Base-by-base conservation (phyloP, 1,140 invertebrate genomes). In the Pseudomyrmex cubaensis region DNA sequence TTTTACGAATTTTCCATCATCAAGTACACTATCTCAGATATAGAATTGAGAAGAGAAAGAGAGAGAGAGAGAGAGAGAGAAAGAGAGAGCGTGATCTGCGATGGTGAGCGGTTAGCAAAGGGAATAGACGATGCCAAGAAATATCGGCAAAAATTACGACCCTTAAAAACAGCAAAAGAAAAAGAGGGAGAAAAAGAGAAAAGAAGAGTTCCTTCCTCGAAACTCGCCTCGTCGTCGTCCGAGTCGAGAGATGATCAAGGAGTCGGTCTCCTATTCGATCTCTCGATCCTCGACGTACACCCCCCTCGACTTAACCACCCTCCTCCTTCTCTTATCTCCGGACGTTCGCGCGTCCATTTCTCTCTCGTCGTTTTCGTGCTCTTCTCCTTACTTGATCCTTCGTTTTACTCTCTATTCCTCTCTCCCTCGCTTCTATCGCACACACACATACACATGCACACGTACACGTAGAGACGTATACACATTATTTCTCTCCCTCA, bases 201-300 rank as follows among this genome's bases (percentile, higher is more conserved):
- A 35, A 35, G 35, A 15, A 46, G 20, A 54, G 62, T 46, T 78
- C 17, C 54, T 80, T 57, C 44, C 62, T 77, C 52, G 35, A 35
- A 13, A 20, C 35, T 78, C 35, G 20, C 54, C 20, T 59, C n/a
- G 2, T 80, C 54, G 44, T 50, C 12, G 13, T 17, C 50, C 12
- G 35, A 46, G 61, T 78, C 75, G 76, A 59, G 69, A 73, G 50
- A 67, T 66, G 83, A 85, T 82, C 77, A 59, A 44, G 61, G 15
- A 12, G 22, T 13, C 62, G 22, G 50, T 15, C 48, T 50, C 52
- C 73, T 17, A 48, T 67, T 87, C 82, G 87, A 88, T 87, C 83
- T 72, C 83, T 88, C 82, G 86, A 88, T 87, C 76, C 46, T 82
- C 35, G 52, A 92, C 89, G 90, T 91, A 86, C 59, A 80, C 25